phyloP scores from a whole-genome alignment of 2,113 vertebrate genomes.

The Hylia prasina region DNA sequence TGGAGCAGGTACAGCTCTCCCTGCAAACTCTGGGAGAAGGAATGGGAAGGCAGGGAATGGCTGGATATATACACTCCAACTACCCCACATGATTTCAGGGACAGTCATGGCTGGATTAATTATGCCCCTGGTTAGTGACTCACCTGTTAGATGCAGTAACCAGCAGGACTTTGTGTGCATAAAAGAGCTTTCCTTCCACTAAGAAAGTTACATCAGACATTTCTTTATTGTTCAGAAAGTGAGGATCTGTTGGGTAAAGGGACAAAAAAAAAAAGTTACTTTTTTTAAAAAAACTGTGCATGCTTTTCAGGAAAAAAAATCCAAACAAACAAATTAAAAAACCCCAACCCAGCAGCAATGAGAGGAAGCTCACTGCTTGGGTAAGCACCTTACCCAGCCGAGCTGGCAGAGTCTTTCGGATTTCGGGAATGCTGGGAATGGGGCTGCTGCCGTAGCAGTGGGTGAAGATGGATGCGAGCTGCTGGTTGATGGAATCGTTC shows the following conservation, averaged over 20 bases:
- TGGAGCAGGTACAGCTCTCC: neutral
- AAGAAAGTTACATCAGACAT: slow-evolving; percentile 97
- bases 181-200: slow-evolving; percentile 92
- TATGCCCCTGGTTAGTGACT: neutral
- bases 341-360: neutral
- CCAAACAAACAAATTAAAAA: neutral
- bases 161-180: slow-evolving; percentile 94
- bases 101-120: neutral
- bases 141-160: slow-evolving; percentile 95
- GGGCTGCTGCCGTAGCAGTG: slow-evolving; percentile 91
- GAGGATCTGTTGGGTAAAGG: slow-evolving; percentile 78
- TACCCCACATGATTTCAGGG: neutral
- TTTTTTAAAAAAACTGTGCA: neutral
- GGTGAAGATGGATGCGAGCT: slow-evolving; percentile 86
- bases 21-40: neutral
- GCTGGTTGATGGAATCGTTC: slow-evolving; percentile 89
- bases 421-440: slow-evolving; percentile 84
- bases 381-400: slow-evolving; percentile 80
- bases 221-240: slow-evolving; percentile 95
- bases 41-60: neutral
- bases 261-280: neutral
- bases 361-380: neutral
- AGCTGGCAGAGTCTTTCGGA: slow-evolving; percentile 84
- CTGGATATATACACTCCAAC: neutral
- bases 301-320: neutral